Evolutionary conservation across 64 coral and sea anemone genomes (phyloP).

Genomic region (Dendrophyllia cribrosa): DNA sequence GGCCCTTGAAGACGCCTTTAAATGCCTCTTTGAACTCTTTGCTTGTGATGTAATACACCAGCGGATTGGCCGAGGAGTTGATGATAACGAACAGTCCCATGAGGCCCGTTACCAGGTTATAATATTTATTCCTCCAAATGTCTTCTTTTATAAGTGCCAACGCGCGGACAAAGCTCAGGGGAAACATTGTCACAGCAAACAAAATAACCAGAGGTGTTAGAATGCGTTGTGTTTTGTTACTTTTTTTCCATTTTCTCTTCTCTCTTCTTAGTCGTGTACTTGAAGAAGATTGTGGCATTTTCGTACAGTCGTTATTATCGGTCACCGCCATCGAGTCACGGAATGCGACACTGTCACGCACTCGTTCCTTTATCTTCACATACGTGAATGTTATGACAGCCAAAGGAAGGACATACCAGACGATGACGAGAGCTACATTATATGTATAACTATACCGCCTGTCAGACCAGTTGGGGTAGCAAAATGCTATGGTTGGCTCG

Average conservation of each 20-base stretch:
- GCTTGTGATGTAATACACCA: slow-evolving; percentile 66
- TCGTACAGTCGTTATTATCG: neutral
- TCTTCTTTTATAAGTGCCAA: neutral
- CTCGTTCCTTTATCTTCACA: slow-evolving; percentile 33
- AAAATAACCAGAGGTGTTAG: slow-evolving; percentile 58
- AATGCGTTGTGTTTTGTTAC: slow-evolving; percentile 44
- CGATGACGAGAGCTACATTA: neutral
- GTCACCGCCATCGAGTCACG: slow-evolving; percentile 25
- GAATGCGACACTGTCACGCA: slow-evolving; percentile 36
- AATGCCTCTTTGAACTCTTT: slow-evolving; percentile 63
- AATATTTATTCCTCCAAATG: slow-evolving; percentile 21
- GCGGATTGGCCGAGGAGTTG: slow-evolving; percentile 53
- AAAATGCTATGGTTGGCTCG: neutral
- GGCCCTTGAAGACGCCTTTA: neutral
- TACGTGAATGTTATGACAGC: slow-evolving; percentile 60
- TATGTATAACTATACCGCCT: neutral
- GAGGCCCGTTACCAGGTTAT: slow-evolving; percentile 17
- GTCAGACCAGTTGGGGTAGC: neutral
- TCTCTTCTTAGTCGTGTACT: neutral
- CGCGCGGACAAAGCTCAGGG: slow-evolving; percentile 16
- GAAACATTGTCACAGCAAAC: slow-evolving; percentile 62
- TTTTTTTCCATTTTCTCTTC: slow-evolving; percentile 16
- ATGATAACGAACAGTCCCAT: slow-evolving; percentile 25
- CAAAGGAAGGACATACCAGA: slow-evolving; percentile 55
- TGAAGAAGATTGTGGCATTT: neutral